Evolutionary conservation across 2,113 vertebrate species (phyloP).

Genomic region (Genyomyrus donnyi): DNA sequence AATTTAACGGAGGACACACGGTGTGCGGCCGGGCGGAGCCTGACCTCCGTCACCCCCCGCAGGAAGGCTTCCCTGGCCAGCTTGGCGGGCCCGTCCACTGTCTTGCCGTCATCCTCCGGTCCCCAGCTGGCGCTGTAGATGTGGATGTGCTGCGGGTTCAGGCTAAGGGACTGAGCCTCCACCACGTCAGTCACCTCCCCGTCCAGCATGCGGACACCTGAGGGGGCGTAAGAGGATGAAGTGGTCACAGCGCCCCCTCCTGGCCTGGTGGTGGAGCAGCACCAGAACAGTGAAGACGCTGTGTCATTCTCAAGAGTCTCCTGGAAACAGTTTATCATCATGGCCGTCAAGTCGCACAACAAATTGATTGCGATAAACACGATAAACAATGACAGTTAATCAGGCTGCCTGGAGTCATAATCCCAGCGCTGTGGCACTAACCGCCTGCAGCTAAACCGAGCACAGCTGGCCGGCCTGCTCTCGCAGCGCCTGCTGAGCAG

Average conservation of each 20-base stretch:
- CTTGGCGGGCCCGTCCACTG: conserved; percentile 89
- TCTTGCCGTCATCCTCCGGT: conserved; percentile 92
- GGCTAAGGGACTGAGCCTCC: conserved; percentile 87
- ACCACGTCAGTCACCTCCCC: conserved; percentile 95
- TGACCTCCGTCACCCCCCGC: conserved; percentile 84
- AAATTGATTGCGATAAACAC: not conserved
- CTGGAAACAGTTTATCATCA: not conserved
- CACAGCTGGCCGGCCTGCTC: not conserved
- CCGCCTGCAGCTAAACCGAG: not conserved
- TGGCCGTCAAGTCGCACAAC: not conserved
- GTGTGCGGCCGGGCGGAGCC: not conserved
- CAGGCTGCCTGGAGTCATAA: not conserved
- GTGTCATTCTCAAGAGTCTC: not conserved
- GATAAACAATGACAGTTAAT: not conserved
- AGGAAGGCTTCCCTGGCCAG: conserved; percentile 89
- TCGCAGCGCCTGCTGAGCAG: too few species aligned
- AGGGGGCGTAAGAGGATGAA: conserved; percentile 7
- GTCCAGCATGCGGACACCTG: conserved; percentile 96
- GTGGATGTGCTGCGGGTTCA: conserved; percentile 87
- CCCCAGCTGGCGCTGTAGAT: conserved; percentile 93
- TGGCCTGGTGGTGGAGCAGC: not conserved
- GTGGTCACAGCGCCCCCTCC: not conserved
- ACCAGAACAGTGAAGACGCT: not conserved
- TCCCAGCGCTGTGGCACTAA: not conserved
- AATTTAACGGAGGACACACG: not conserved